These are phyloP conservation scores for Rhynchomys soricoides DNA, from an alignment of 2,113 vertebrate species.

Conservation along the genomic window DNA sequence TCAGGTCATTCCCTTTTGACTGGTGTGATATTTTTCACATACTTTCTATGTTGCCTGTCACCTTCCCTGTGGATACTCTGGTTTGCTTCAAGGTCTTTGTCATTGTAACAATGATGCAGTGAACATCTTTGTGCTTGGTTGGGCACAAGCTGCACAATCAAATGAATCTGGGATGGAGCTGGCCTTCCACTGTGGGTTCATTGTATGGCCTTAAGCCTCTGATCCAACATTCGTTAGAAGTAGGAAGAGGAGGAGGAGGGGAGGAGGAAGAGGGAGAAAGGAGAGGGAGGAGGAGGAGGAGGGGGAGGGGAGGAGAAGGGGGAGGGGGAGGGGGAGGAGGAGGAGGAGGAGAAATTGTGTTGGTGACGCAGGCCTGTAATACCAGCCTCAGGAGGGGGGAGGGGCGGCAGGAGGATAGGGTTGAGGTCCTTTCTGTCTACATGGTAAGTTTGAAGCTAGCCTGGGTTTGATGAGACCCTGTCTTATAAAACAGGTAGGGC, in stretches of 20 bases:
- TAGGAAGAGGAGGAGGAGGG: not conserved
- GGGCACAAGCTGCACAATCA: not conserved
- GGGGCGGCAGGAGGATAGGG: not conserved
- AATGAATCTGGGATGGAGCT: not conserved
- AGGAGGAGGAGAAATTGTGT: not conserved
- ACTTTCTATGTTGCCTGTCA: not conserved
- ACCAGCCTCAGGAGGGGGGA: not conserved
- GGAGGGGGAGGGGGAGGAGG: not conserved
- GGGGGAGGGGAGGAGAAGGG: not conserved
- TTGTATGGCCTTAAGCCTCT: not conserved
- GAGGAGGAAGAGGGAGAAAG: too few species aligned
- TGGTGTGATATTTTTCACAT: not conserved
- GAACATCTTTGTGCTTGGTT: not conserved
- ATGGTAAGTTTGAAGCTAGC: not conserved
- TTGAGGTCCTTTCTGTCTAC: not conserved
- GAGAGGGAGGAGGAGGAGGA: too few species aligned
- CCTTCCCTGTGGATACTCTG: not conserved
- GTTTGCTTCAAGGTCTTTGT: slow-evolving; percentile 17
- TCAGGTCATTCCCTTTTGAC: slow-evolving; percentile 21
- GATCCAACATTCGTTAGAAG: not conserved
- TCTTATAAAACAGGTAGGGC: not conserved
- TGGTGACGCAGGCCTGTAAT: not conserved
- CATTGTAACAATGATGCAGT: not conserved
- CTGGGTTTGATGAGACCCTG: not conserved
- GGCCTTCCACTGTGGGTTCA: not conserved